Percentiles rank a stretch among this genome's conserved stretches.
phyloP scores from a whole-genome alignment of 2,797 vertebrate species.

The Telmatherina bonti region DNA sequence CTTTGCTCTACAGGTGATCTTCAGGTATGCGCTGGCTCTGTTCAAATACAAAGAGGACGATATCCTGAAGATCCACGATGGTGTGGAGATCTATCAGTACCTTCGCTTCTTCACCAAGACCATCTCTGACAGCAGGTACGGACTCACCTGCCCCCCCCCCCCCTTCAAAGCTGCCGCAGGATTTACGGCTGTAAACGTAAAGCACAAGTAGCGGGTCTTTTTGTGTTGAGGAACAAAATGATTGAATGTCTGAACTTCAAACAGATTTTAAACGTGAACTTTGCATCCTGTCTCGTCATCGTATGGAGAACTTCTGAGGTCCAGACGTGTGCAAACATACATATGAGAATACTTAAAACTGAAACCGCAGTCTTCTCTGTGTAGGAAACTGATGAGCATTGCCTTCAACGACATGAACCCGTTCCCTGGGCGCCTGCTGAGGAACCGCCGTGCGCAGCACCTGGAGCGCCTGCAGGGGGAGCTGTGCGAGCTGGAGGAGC shows the following conservation, averaged over 20 bases:
- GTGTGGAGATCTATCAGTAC: conserved; percentile 92
- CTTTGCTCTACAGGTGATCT: conserved; percentile 87
- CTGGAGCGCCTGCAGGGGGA: conserved; percentile 88
- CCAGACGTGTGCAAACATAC: too few species aligned
- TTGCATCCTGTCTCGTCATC: too few species aligned
- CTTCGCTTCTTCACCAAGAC: conserved; percentile 94
- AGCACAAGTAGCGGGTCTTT: too few species aligned
- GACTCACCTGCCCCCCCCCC: neutral
- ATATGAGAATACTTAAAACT: too few species aligned
- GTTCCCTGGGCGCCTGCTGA: conserved; percentile 88
- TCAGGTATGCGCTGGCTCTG: conserved; percentile 93
- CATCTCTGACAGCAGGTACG: conserved; percentile 89
- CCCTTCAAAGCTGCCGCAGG: too few species aligned
- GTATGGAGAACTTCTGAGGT: too few species aligned
- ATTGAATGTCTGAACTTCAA: too few species aligned
- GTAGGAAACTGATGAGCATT: conserved; percentile 89
- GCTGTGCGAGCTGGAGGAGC: conserved; percentile 85
- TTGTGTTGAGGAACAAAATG: too few species aligned
- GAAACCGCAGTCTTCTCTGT: too few species aligned
- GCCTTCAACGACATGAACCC: conserved; percentile 95
- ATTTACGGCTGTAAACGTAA: neutral
- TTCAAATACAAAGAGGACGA: conserved; percentile 96
- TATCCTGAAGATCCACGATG: conserved; percentile 90
- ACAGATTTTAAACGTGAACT: too few species aligned
- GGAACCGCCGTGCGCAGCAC: conserved; percentile 84